phyloP scores from a whole-genome alignment of 2,113 vertebrate species.

The Chaetorhynchus papuensis region DNA sequence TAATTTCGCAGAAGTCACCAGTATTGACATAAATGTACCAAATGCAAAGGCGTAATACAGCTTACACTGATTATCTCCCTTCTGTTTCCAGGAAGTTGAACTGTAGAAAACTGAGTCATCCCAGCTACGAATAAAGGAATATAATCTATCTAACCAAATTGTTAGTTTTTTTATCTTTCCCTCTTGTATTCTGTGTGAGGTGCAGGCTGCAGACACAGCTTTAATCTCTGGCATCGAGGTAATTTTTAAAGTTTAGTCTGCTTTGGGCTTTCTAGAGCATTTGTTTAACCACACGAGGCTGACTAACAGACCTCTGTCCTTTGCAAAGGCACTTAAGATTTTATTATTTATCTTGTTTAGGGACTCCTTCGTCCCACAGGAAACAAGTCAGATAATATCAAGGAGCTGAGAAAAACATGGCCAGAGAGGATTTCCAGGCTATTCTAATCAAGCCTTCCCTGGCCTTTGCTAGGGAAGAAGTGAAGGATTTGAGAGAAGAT shows the following conservation, averaged over 20 bases:
- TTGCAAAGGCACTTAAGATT: constrained; percentile 1
- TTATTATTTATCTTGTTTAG: constrained; percentile 40
- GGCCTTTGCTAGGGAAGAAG: neutral
- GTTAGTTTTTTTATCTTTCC: neutral
- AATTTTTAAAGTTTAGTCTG: constrained; percentile 54
- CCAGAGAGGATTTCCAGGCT: neutral
- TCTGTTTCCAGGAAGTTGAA: neutral
- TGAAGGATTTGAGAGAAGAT: neutral
- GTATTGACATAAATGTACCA: neutral
- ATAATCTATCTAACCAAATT: neutral
- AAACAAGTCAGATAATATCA: constrained; percentile 36
- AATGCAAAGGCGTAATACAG: neutral
- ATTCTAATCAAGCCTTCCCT: neutral
- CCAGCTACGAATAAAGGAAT: neutral
- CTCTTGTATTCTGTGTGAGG: neutral
- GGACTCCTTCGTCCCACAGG: constrained; percentile 35
- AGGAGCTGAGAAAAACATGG: neutral
- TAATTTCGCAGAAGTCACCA: neutral
- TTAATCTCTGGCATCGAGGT: constrained; percentile 16
- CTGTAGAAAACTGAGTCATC: neutral
- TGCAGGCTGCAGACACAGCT: neutral
- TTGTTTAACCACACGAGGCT: constrained; percentile 40
- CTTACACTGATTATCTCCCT: neutral
- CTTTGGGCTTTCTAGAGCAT: neutral
- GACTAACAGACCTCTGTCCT: constrained; percentile 40